phyloP scores from a whole-genome alignment of 1,140 invertebrate species.

The Lucilia sericata region DNA sequence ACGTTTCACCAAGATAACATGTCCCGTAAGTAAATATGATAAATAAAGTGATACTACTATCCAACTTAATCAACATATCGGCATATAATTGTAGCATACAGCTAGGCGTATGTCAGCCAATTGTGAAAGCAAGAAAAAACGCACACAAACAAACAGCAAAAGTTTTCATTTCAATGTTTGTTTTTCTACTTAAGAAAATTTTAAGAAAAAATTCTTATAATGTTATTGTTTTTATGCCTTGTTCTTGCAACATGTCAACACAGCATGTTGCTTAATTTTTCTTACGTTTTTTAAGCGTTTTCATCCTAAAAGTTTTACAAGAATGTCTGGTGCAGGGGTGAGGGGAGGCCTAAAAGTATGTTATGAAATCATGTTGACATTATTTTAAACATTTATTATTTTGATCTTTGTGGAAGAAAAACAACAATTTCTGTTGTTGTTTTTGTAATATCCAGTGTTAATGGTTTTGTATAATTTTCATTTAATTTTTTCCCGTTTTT shows the following conservation, averaged over 20 bases:
- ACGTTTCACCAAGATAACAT: no score
- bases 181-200: not conserved
- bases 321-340: not conserved
- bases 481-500: constrained; percentile 24
- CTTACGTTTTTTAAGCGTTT: not conserved
- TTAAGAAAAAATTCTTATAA: constrained; percentile 51
- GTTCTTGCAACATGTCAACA: constrained; percentile 55
- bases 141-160: not conserved
- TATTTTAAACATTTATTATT: constrained; percentile 46
- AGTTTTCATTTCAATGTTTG: constrained; percentile 21
- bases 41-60: no score
- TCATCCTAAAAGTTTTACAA: not conserved
- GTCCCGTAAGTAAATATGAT: no score
- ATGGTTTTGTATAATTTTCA: constrained; percentile 37
- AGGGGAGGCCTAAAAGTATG: not conserved
- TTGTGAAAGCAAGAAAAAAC: constrained; percentile 4
- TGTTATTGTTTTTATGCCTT: constrained; percentile 46
- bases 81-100: not conserved
- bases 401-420: constrained; percentile 16
- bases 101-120: constrained; percentile 21
- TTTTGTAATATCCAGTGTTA: constrained; percentile 7
- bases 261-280: constrained; percentile 51
- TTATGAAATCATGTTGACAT: constrained; percentile 34
- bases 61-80: not conserved
- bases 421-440: not conserved